These are phyloP conservation scores for Scopus umbretta DNA, from an alignment of 2,113 vertebrate species.

Conservation along the genomic window DNA sequence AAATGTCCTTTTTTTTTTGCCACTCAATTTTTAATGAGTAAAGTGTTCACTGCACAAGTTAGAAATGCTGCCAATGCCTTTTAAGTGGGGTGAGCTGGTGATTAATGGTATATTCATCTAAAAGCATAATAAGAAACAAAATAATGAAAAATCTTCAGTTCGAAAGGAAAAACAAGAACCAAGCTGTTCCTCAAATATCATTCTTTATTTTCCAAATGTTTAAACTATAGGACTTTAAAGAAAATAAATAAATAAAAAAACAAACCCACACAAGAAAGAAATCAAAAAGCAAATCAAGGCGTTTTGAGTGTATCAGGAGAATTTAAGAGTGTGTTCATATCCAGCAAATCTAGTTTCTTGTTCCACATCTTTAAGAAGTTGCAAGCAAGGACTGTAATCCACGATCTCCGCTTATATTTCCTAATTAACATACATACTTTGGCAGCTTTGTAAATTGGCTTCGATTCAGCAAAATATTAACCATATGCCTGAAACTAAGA, in stretches of 20 bases:
- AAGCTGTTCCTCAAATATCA: not conserved
- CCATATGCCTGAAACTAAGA: not conserved
- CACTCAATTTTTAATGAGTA: conserved; percentile 12
- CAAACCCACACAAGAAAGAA: not conserved
- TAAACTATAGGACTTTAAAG: too few relatives aligned
- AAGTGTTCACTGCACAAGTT: not conserved
- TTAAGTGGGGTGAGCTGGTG: not conserved
- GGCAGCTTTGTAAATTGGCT: not conserved
- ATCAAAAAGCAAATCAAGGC: not conserved
- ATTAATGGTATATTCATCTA: not conserved
- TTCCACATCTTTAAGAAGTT: not conserved
- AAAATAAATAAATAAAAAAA: too few relatives aligned
- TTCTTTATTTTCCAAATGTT: too few relatives aligned
- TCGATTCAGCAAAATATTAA: conserved; percentile 1
- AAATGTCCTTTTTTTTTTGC: not conserved
- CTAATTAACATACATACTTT: not conserved
- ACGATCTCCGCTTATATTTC: not conserved
- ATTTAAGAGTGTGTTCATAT: not conserved
- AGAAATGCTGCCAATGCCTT: not conserved
- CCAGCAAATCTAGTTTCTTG: not conserved
- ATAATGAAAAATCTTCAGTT: not conserved
- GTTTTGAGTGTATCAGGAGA: not conserved
- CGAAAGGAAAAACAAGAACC: not conserved
- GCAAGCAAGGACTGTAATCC: not conserved
- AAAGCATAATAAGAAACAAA: not conserved